phyloP scores from a whole-genome alignment of 2,113 vertebrate species.

The Arothron firmamentum region DNA sequence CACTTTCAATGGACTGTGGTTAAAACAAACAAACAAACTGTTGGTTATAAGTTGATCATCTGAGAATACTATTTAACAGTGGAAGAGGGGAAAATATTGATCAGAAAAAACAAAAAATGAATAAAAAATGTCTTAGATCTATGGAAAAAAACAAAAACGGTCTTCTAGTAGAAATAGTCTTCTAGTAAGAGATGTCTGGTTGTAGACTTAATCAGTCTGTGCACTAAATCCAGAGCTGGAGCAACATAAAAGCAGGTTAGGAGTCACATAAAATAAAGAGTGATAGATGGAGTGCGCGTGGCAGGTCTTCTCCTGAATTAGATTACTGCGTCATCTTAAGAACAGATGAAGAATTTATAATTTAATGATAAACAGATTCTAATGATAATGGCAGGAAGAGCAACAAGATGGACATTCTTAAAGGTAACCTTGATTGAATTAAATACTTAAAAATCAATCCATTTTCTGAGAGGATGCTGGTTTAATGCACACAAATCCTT shows the following conservation, averaged over 20 bases:
- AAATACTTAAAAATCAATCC: slow-evolving; percentile 33
- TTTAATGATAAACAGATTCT: slow-evolving; percentile 55
- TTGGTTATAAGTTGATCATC: too few species aligned
- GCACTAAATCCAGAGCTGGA: not conserved
- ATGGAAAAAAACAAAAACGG: too few species aligned
- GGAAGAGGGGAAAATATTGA: too few species aligned
- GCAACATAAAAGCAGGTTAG: slow-evolving; percentile 5
- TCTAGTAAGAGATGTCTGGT: too few species aligned
- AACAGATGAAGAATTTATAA: slow-evolving; percentile 41
- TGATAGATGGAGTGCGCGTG: slow-evolving; percentile 14
- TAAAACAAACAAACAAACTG: not conserved
- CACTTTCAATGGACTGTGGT: not conserved
- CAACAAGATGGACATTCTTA: slow-evolving; percentile 25
- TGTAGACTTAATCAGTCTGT: not conserved
- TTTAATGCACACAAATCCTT: not conserved
- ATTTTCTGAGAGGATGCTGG: not conserved
- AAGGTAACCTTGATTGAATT: slow-evolving; percentile 57
- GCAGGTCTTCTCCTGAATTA: slow-evolving; percentile 33
- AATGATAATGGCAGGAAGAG: slow-evolving; percentile 46
- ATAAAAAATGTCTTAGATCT: too few species aligned
- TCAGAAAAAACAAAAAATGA: too few species aligned
- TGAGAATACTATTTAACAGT: too few species aligned
- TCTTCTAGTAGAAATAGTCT: too few species aligned
- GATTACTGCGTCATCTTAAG: slow-evolving; percentile 39
- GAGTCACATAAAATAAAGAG: slow-evolving; percentile 12